phyloP scores from a whole-genome alignment of 2,797 vertebrate genomes.

The Tenualosa ilisha region DNA sequence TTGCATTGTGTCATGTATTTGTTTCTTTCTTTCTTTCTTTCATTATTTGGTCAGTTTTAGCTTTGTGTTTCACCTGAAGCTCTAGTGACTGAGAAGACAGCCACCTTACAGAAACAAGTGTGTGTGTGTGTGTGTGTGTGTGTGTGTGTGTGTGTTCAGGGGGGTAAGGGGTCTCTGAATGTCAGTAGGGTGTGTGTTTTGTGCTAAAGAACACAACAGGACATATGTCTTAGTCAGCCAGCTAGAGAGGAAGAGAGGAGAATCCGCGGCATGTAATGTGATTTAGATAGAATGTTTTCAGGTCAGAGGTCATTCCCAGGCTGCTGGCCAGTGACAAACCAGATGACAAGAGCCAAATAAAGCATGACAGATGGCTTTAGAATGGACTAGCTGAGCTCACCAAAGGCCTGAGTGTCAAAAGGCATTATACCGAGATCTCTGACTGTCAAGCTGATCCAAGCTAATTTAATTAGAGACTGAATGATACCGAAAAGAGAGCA shows the following conservation, averaged over 20 bases:
- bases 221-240: constrained; percentile 77
- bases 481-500: not conserved
- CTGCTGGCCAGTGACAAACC: constrained; percentile 72
- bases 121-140: not conserved
- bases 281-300: constrained; percentile 81
- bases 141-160: not conserved
- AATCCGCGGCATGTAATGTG: constrained; percentile 76
- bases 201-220: constrained; percentile 70
- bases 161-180: not conserved
- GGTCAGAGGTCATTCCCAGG: constrained; percentile 76
- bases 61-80: constrained; percentile 40
- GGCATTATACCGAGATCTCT: constrained; percentile 34
- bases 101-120: constrained; percentile 61
- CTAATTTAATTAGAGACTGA: constrained; percentile 6
- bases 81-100: constrained; percentile 63
- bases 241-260: constrained; percentile 72
- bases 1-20: not conserved
- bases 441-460: not conserved
- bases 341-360: constrained; percentile 81
- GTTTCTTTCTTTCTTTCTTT: not conserved
- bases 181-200: constrained; percentile 33
- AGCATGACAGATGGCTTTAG: constrained; percentile 81
- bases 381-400: constrained; percentile 72
- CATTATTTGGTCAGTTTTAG: constrained; percentile 29
- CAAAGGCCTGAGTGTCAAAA: constrained; percentile 42